Percentiles rank a stretch among this genome's conserved stretches.
Conservation (phyloP, 2,797 vertebrate species). For the Gymnothorax javanicus region DNA sequence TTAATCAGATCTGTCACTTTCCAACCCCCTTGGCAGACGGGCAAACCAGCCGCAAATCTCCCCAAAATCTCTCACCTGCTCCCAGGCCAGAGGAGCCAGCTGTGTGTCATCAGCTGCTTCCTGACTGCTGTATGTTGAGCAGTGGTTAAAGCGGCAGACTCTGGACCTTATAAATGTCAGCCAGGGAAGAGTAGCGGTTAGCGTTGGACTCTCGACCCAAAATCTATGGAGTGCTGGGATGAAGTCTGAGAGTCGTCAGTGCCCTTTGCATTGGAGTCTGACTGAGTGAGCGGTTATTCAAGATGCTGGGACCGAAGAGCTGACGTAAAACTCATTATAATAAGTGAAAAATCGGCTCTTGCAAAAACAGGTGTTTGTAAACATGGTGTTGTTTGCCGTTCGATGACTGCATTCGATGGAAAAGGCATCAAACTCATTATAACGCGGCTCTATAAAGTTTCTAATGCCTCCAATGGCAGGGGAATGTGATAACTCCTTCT, state of each 20-base stretch:
- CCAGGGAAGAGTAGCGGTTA: conserved; percentile 11
- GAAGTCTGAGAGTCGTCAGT: not conserved
- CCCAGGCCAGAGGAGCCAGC: not conserved
- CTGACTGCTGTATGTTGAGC: not conserved
- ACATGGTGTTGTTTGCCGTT: not conserved
- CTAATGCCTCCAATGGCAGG: not conserved
- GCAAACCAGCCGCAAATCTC: not conserved
- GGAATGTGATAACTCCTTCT: not conserved
- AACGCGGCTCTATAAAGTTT: not conserved
- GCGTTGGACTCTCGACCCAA: conserved; percentile 18
- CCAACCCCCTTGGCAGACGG: not conserved
- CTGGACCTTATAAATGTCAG: conserved; percentile 14
- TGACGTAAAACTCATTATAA: too few species aligned
- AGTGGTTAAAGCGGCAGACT: conserved; percentile 19
- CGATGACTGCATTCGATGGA: not conserved
- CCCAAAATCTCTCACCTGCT: not conserved
- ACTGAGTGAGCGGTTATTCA: too few species aligned
- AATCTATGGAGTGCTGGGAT: conserved; percentile 8
- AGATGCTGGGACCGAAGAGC: too few species aligned
- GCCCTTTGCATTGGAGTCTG: too few species aligned
- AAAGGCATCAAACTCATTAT: not conserved
- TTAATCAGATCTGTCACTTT: conserved; percentile 11
- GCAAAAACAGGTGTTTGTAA: not conserved
- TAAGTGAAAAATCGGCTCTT: not conserved
- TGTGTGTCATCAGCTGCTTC: not conserved